Conservation (phyloP, 2,888 invertebrate species). For the Nomada fucata region DNA sequence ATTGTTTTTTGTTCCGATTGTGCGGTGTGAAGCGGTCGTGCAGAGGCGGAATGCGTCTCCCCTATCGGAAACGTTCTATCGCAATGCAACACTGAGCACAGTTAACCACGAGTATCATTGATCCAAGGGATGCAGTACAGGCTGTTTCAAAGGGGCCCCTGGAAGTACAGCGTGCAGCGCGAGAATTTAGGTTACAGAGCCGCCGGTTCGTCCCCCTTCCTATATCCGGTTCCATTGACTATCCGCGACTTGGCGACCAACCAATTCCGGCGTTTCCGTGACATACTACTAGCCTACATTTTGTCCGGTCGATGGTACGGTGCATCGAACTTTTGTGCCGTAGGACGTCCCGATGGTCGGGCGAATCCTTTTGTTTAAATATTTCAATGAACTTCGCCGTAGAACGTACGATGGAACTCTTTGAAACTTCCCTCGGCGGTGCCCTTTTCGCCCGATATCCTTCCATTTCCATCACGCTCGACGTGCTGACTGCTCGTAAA, state of each 20-base stretch:
- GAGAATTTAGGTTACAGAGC: slow-evolving; percentile 67
- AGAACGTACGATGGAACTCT: not conserved
- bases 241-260: slow-evolving; percentile 72
- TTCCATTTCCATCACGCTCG: not conserved
- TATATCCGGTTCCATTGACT: slow-evolving; percentile 61
- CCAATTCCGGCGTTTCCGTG: slow-evolving; percentile 64
- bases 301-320: slow-evolving; percentile 22
- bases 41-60: not conserved
- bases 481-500: slow-evolving; percentile 5
- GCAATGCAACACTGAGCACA: slow-evolving; percentile 44
- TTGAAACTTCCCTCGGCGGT: not conserved
- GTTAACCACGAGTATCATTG: slow-evolving; percentile 58
- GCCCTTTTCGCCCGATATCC: not conserved
- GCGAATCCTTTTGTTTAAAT: slow-evolving; percentile 29
- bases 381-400: not conserved
- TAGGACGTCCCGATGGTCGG: not conserved
- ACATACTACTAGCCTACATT: slow-evolving; percentile 56
- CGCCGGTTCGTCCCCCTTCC: slow-evolving; percentile 35
- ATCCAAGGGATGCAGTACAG: slow-evolving; percentile 56
- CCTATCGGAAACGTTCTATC: slow-evolving; percentile 21
- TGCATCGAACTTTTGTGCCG: slow-evolving; percentile 39
- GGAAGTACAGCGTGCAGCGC: slow-evolving; percentile 62
- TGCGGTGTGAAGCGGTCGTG: not conserved
- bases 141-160: slow-evolving; percentile 46
- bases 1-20: slow-evolving; percentile 16